A percentile compares a stretch with the other conserved stretches of the same genome.
phyloP scores from a whole-genome alignment of 1,140 invertebrate genomes.

The Heliconius himera region DNA sequence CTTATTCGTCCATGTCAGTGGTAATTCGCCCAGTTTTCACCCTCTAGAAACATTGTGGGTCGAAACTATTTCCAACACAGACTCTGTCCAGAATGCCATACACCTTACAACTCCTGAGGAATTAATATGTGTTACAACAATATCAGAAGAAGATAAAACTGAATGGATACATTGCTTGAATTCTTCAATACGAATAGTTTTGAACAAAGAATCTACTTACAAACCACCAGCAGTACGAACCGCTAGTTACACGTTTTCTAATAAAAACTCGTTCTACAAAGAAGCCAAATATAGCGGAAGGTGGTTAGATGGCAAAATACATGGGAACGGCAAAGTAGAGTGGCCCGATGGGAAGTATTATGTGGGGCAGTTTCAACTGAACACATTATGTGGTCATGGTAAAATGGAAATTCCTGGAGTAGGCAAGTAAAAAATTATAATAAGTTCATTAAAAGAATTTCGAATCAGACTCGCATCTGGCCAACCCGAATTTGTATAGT shows the following conservation, averaged over 20 bases:
- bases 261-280: constrained; percentile 87
- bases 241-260: constrained; percentile 87
- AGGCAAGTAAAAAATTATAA: constrained; percentile 61
- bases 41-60: constrained; percentile 91
- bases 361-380: constrained; percentile 89
- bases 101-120: constrained; percentile 90
- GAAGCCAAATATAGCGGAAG: constrained; percentile 89
- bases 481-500: no score
- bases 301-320: constrained; percentile 91
- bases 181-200: constrained; percentile 83
- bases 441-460: background rate
- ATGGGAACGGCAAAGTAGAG: constrained; percentile 90
- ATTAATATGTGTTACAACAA: constrained; percentile 85
- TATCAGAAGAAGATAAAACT: constrained; percentile 86
- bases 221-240: constrained; percentile 87
- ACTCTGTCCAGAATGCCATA: constrained; percentile 84
- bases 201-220: constrained; percentile 80
- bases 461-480: no score
- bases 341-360: constrained; percentile 92
- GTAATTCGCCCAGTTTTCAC: constrained; percentile 84
- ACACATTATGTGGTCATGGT: constrained; percentile 88
- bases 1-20: constrained; percentile 87
- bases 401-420: constrained; percentile 85
- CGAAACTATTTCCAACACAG: constrained; percentile 82
- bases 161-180: constrained; percentile 90